phyloP scores from a whole-genome alignment of 2,888 invertebrate species.

The Latheticus oryzae region DNA sequence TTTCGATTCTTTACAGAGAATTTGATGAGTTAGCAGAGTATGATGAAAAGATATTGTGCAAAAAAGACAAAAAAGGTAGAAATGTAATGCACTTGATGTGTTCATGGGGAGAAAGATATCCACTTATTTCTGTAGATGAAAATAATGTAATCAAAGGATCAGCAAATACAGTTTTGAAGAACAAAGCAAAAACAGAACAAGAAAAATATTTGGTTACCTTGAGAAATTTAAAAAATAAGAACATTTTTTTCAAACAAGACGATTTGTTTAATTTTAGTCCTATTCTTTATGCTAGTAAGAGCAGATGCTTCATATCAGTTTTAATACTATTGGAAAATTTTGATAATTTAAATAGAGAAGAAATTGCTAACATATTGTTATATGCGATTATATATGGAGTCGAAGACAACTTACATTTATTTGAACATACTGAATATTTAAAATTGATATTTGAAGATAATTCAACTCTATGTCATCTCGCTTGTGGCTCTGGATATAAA shows the following conservation, averaged over 20 bases:
- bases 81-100: conserved; percentile 5
- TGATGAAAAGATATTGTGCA: not conserved
- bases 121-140: too few relatives aligned
- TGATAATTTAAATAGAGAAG: too few relatives aligned
- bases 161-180: not conserved
- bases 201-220: too few relatives aligned
- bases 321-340: too few relatives aligned
- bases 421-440: not conserved
- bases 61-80: conserved; percentile 8
- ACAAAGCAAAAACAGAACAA: not conserved
- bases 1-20: conserved; percentile 3
- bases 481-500: not conserved
- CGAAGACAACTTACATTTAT: conserved; percentile 1
- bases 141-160: not conserved
- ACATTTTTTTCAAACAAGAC: too few relatives aligned
- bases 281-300: not conserved
- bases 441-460: not conserved
- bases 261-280: not conserved
- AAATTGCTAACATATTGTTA: too few relatives aligned
- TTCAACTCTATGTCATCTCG: not conserved
- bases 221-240: not conserved
- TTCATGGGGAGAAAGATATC: conserved; percentile 9
- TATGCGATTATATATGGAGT: too few relatives aligned
- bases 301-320: too few relatives aligned
- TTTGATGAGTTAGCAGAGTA: not conserved